Conservation (phyloP, 2,113 vertebrate genomes). For the Leptodactylus fuscus region DNA sequence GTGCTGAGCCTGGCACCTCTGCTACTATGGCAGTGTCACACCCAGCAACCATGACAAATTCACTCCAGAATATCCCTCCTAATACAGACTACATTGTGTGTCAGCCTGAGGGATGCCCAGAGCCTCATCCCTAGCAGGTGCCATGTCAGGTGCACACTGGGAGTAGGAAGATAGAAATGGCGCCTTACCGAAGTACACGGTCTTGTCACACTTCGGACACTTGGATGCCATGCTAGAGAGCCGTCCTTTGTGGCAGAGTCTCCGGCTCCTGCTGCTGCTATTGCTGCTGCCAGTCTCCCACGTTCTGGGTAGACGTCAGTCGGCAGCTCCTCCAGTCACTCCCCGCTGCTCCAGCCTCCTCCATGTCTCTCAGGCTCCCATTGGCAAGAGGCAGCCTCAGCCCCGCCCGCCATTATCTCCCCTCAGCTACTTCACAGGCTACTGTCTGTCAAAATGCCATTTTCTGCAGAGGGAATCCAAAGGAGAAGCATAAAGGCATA, state of each 20-base stretch:
- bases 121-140: background rate
- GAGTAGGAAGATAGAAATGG: background rate
- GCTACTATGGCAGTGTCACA: background rate
- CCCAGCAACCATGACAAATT: background rate
- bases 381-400: background rate
- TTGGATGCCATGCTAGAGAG: conserved; percentile 29
- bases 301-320: conserved; percentile 31
- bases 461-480: background rate
- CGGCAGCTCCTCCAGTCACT: conserved; percentile 1
- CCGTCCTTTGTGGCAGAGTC: conserved; percentile 2
- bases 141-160: background rate
- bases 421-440: background rate
- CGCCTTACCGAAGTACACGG: conserved; percentile 48
- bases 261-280: background rate
- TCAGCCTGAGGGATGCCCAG: background rate
- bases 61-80: background rate
- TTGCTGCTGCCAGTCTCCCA: conserved; percentile 21
- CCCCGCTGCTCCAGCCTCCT: background rate
- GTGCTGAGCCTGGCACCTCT: background rate
- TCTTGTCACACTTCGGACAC: conserved; percentile 51
- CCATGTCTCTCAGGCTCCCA: background rate
- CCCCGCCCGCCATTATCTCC: conserved; percentile 6
- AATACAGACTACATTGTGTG: background rate
- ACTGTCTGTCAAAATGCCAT: conserved; percentile 25
- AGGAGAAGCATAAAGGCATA: too few species aligned